A percentile compares a stretch with the other conserved stretches of the same genome.
Evolutionary conservation across 2,888 invertebrate species (phyloP).

Genomic region (Lycocerus yunnanus): DNA sequence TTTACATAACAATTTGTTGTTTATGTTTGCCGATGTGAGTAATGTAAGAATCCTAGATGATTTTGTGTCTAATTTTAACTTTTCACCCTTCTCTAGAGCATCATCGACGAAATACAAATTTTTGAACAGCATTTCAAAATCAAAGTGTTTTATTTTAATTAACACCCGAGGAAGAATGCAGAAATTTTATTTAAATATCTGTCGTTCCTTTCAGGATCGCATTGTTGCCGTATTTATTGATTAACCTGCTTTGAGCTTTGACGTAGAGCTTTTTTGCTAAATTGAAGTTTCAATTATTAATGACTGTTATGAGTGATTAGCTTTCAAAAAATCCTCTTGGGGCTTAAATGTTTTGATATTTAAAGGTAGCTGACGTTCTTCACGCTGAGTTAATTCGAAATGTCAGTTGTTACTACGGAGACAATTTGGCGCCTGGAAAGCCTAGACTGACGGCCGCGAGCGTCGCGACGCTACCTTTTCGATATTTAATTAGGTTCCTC

Average conservation of each 20-base stretch:
- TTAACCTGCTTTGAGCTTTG: neutral
- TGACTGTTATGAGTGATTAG: neutral
- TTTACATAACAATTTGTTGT: neutral
- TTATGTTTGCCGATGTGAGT: neutral
- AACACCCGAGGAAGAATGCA: no score
- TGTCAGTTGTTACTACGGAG: neutral
- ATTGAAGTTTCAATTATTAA: neutral
- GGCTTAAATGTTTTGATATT: neutral
- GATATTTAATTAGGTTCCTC: neutral
- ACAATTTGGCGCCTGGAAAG: neutral
- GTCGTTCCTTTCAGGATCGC: neutral
- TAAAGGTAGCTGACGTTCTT: neutral
- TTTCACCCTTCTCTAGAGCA: neutral
- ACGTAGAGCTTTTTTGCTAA: neutral
- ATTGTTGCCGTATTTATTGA: neutral
- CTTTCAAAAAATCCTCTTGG: neutral
- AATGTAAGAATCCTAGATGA: neutral
- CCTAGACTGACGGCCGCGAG: neutral
- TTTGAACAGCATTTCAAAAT: no score
- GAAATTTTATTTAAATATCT: neutral
- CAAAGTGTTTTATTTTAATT: no score
- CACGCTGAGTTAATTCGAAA: neutral
- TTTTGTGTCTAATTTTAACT: neutral
- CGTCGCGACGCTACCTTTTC: neutral
- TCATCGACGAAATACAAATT: neutral